phyloP scores from a whole-genome alignment of 2,888 invertebrate species.

The Eupithecia inturbata region DNA sequence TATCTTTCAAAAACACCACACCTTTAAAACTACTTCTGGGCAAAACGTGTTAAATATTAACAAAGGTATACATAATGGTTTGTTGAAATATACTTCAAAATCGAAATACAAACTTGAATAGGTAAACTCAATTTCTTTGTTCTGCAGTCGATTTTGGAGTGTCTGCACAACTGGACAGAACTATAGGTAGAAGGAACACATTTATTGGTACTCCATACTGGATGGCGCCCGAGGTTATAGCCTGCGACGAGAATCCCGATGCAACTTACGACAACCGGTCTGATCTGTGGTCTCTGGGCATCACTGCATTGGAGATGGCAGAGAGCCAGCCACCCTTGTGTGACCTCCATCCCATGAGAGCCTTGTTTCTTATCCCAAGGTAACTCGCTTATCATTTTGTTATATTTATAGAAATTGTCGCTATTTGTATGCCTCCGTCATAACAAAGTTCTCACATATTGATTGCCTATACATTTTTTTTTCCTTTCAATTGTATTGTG shows the following conservation, averaged over 20 bases:
- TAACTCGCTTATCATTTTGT: slow-evolving; percentile 37
- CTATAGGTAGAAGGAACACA: slow-evolving; percentile 99
- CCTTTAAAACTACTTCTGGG: too few relatives aligned
- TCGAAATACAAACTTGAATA: too few relatives aligned
- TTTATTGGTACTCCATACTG: slow-evolving; percentile 99
- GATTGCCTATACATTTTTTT: slow-evolving; percentile 2
- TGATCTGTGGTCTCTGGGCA: slow-evolving; percentile 96
- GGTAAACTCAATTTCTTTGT: background rate
- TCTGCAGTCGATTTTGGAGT: slow-evolving; percentile 98
- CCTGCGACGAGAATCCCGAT: slow-evolving; percentile 99
- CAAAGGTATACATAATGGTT: too few relatives aligned
- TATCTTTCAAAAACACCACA: too few relatives aligned
- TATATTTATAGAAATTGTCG: background rate
- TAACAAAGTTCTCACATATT: slow-evolving; percentile 7
- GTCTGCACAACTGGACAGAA: slow-evolving; percentile 99
- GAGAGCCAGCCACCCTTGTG: slow-evolving; percentile 99
- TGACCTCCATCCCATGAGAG: slow-evolving; percentile 99
- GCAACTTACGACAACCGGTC: slow-evolving; percentile 99
- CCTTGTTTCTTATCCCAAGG: slow-evolving; percentile 97
- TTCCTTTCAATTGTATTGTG: slow-evolving; percentile 3
- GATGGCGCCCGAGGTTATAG: slow-evolving; percentile 99
- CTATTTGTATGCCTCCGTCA: background rate
- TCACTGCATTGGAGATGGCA: slow-evolving; percentile 99
- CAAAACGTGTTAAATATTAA: too few relatives aligned
- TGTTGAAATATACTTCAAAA: too few relatives aligned